These are phyloP conservation scores for Acanthurus tractus DNA, from an alignment of 2,797 vertebrate genomes.

Conservation along the genomic window DNA sequence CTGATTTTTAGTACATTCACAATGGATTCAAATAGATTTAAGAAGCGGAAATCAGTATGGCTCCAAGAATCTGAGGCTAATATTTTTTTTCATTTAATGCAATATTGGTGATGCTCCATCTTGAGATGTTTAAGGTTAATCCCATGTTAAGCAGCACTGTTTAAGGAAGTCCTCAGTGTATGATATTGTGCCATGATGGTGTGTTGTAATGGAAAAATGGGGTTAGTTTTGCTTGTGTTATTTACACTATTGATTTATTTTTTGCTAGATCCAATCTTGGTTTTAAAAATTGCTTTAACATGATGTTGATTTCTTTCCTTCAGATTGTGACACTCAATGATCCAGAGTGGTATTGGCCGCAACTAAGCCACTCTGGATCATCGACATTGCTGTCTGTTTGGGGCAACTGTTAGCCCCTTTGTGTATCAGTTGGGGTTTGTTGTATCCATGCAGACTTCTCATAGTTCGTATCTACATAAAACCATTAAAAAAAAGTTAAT, in stretches of 20 bases:
- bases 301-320: not conserved
- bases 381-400: too few species aligned
- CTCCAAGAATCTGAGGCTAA: conserved; percentile 6
- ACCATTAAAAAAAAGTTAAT: not conserved
- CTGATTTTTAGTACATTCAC: not conserved
- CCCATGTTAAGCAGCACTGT: not conserved
- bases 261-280: not conserved
- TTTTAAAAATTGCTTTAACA: not conserved
- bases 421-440: not conserved
- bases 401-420: conserved; percentile 16
- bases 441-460: not conserved
- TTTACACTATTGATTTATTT: not conserved
- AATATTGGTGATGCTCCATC: not conserved
- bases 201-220: not conserved
- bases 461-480: not conserved
- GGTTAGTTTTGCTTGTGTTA: not conserved
- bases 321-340: not conserved
- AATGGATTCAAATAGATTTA: not conserved
- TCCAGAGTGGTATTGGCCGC: not conserved
- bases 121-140: not conserved
- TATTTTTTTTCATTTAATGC: not conserved
- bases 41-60: not conserved
- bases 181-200: not conserved
- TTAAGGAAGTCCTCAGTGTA: conserved; percentile 1
- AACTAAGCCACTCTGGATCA: not conserved